Percentiles rank a stretch among this genome's conserved stretches.
These are phyloP conservation scores for Eumacrocentrus americanus DNA, from an alignment of 2,888 invertebrate genomes.

Conservation along the genomic window DNA sequence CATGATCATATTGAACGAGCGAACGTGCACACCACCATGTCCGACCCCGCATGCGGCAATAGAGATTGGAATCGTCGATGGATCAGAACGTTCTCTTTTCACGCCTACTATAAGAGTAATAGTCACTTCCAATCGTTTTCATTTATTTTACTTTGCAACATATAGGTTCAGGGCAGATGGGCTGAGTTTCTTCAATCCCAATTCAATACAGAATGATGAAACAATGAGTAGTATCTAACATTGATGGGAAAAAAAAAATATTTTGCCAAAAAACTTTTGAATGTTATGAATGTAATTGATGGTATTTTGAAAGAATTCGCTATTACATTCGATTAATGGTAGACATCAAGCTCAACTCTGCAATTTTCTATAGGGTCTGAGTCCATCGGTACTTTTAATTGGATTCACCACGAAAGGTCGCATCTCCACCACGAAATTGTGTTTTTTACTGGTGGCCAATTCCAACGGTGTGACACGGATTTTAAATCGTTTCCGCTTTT, in stretches of 20 bases:
- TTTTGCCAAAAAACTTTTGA: no score
- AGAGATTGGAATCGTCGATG: slow-evolving; percentile 39
- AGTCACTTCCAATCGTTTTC: not conserved
- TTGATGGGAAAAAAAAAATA: no score
- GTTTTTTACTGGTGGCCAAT: slow-evolving; percentile 55
- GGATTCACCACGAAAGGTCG: slow-evolving; percentile 48
- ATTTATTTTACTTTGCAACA: not conserved
- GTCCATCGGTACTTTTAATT: slow-evolving; percentile 3
- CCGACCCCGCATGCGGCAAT: slow-evolving; percentile 25
- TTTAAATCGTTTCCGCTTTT: slow-evolving; percentile 45
- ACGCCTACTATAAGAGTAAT: slow-evolving; percentile 33
- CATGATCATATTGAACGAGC: slow-evolving; percentile 23
- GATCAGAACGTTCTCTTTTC: slow-evolving; percentile 38
- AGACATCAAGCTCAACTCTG: no score
- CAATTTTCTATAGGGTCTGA: no score
- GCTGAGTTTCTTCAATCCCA: no score
- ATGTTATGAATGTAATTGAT: no score
- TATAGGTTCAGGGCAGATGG: no score
- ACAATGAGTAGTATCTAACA: no score
- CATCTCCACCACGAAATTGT: slow-evolving; percentile 49
- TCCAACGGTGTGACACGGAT: slow-evolving; percentile 49
- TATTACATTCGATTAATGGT: no score
- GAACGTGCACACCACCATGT: slow-evolving; percentile 24
- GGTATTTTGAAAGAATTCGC: no score
- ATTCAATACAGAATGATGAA: no score